Evolutionary conservation across 2,888 invertebrate species (phyloP), one percentile per base, ranked within the genome.

Genomic region (Agapetus fuscipes): DNA sequence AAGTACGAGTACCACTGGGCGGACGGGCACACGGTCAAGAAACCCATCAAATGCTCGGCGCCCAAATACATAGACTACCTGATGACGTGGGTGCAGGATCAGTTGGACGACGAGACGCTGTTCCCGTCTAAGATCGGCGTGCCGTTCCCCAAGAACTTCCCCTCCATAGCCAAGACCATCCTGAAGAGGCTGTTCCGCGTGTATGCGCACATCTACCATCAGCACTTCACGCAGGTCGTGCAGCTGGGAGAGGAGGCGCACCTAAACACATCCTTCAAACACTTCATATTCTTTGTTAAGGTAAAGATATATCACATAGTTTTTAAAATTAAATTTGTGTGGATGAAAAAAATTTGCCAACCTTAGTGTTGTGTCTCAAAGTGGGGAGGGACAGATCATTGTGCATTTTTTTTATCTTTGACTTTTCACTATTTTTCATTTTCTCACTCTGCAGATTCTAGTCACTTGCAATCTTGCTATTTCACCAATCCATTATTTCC

Each of bases 1-100:
- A 95, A 96, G 68, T 96, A 97, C 60, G 97, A 98, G 68, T 98
- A 99, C 67, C 96, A 96, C 66, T 99, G 98, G 98, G 97, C 97
- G 1, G 96, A 97, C 66, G 96, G 96, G 1, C 89, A 90, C 56
- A 93, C 93, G 0, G 93, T 96, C 16, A 93, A 97, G 64, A 97
- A 97, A 61, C 96, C 96, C 29, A 96, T 97, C 55, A 96, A 96
- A 69, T 97, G 95, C 71, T 96, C 95, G 32, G 97, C 96, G 37
- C 96, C 96, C 35, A 94, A 95, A 66, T 98, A 98, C 66, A 97
- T 98, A 53, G 97, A 98, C 68, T 97, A 95, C 69, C 75, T 98
- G 51, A 95, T 98, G 95, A 95, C 96, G 14, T 97, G 96, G 94
- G 96, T 97, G 41, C 98, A 98, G 66, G 96, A 97, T 67, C 97